These are phyloP conservation scores for Sturnira hondurensis DNA, from an alignment of 2,113 vertebrate genomes.

Conservation along the genomic window DNA sequence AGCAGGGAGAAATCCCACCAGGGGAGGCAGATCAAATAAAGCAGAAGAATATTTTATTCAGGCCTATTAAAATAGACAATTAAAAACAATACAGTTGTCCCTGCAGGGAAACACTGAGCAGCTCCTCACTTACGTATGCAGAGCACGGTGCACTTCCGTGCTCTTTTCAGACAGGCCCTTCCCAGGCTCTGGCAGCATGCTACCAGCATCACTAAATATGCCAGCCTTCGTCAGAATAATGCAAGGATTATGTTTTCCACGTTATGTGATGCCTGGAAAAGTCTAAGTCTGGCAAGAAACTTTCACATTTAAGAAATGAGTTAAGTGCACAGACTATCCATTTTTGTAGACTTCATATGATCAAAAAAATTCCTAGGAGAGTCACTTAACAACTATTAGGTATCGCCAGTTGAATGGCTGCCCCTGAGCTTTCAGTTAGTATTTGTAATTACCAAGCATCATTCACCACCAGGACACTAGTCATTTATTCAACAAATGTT, in stretches of 20 bases:
- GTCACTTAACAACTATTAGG: neutral
- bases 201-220: slow-evolving; percentile 48
- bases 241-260: neutral
- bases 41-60: slow-evolving; percentile 77
- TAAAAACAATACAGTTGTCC: slow-evolving; percentile 74
- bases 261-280: neutral
- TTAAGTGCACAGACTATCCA: neutral
- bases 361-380: neutral
- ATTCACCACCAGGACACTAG: neutral
- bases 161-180: slow-evolving; percentile 45
- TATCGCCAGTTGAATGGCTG: neutral
- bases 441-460: neutral
- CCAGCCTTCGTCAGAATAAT: slow-evolving; percentile 37
- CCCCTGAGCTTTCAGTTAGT: neutral
- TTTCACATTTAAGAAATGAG: neutral
- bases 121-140: slow-evolving; percentile 44
- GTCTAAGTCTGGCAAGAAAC: neutral
- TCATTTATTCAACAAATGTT: neutral
- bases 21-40: slow-evolving; percentile 78
- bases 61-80: slow-evolving; percentile 78
- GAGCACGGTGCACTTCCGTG: slow-evolving; percentile 24
- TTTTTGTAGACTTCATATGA: neutral
- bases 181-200: neutral
- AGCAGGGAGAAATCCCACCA: slow-evolving; percentile 60
- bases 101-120: slow-evolving; percentile 58